Percentiles rank a stretch among this genome's conserved stretches.
phyloP scores from a whole-genome alignment of 2,888 invertebrate genomes.

The Synanthedon formicaeformis region DNA sequence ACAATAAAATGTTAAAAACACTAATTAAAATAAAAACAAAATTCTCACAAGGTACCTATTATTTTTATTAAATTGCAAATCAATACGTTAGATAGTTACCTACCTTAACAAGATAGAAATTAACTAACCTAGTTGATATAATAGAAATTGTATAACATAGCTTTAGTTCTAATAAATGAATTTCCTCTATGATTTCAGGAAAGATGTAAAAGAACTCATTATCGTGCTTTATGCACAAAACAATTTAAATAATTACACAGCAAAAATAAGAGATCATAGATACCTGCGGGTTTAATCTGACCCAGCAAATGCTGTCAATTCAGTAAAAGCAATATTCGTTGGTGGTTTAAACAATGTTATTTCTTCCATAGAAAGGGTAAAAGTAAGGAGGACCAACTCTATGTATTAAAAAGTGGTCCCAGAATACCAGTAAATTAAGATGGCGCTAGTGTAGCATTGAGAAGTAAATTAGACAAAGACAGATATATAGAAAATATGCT shows the following conservation, averaged over 20 bases:
- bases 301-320: slow-evolving; percentile 66
- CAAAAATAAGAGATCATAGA: slow-evolving; percentile 69
- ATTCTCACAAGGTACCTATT: neutral
- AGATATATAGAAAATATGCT: no score
- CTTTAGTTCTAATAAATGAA: neutral
- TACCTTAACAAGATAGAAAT: no score
- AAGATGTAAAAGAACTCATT: slow-evolving; percentile 73
- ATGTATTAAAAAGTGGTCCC: no score
- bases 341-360: slow-evolving; percentile 88
- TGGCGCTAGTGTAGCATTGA: no score
- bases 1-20: no score
- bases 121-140: no score
- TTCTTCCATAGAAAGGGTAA: no score
- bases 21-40: neutral
- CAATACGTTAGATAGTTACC: no score
- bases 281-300: slow-evolving; percentile 75
- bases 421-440: no score
- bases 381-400: no score
- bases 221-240: slow-evolving; percentile 82
- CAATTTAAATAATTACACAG: slow-evolving; percentile 75
- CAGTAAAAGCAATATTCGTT: slow-evolving; percentile 78
- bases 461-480: no score
- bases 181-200: slow-evolving; percentile 54
- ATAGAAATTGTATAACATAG: no score
- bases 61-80: neutral